Evolutionary conservation across 1,140 invertebrate species (phyloP).

Genomic region (Nilaparvata lugens): DNA sequence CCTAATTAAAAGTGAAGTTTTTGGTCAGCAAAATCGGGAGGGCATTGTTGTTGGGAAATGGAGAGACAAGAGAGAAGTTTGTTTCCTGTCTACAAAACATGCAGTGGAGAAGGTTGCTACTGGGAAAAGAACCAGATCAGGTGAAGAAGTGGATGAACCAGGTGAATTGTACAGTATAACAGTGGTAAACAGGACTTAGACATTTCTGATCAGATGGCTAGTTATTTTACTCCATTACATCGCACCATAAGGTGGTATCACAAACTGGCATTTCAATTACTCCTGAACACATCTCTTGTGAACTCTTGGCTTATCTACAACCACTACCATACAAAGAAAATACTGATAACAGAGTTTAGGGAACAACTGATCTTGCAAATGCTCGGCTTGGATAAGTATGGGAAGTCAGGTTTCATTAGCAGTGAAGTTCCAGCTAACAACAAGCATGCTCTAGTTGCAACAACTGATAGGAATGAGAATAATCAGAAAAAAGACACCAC

Average conservation of each 20-base stretch:
- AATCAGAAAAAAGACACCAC: no score
- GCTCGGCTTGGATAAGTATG: background rate
- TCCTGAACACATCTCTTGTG: conserved; percentile 25
- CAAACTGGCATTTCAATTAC: conserved; percentile 35
- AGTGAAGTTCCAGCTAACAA: no score
- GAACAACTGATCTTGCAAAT: background rate
- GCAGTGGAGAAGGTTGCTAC: conserved; percentile 25
- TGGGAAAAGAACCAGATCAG: conserved; percentile 18
- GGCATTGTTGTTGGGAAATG: conserved; percentile 33
- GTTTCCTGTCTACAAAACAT: conserved; percentile 31
- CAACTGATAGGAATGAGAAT: no score
- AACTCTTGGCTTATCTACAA: conserved; percentile 14
- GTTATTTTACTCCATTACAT: conserved; percentile 33
- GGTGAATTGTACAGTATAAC: conserved; percentile 32
- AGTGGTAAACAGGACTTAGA: conserved; percentile 34
- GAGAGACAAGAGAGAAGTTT: conserved; percentile 32
- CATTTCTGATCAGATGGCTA: conserved; percentile 35
- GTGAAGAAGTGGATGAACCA: conserved; percentile 27
- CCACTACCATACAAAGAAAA: background rate
- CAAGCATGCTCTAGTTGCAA: no score
- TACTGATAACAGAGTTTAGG: conserved; percentile 7
- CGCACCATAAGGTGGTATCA: conserved; percentile 35
- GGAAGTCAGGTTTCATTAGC: no score
- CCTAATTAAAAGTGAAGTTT: conserved; percentile 30
- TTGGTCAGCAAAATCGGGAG: conserved; percentile 30